A percentile compares a stretch with the other conserved stretches of the same genome.
Conservation (phyloP, 53 echinoderm and acorn worm species). For the Zoroaster sp. region DNA sequence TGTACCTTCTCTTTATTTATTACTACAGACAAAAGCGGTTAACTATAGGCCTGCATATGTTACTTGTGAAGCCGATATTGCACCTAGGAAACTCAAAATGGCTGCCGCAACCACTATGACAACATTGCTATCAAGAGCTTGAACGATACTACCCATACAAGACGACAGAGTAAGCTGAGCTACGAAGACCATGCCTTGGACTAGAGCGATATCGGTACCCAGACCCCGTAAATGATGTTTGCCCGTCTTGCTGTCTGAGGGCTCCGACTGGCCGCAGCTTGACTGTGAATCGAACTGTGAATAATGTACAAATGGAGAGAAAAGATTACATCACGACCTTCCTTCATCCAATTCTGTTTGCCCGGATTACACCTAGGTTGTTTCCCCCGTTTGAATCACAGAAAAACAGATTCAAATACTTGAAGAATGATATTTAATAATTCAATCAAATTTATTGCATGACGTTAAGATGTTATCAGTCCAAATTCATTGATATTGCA, state of each 20-base stretch:
- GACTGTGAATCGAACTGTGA: slow-evolving; percentile 12
- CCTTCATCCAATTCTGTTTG: too few relatives aligned
- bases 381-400: too few relatives aligned
- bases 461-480: too few relatives aligned
- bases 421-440: too few relatives aligned
- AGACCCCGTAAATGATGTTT: slow-evolving; percentile 74
- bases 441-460: too few relatives aligned
- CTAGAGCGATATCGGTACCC: slow-evolving; percentile 88
- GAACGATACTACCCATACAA: slow-evolving; percentile 95
- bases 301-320: too few relatives aligned
- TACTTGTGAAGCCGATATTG: slow-evolving; percentile 86
- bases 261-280: neutral
- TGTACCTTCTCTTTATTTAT: too few relatives aligned
- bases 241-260: neutral
- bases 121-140: slow-evolving; percentile 76
- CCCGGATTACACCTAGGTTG: too few relatives aligned
- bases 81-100: slow-evolving; percentile 87
- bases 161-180: slow-evolving; percentile 87
- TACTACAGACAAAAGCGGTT: too few relatives aligned
- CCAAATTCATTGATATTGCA: too few relatives aligned
- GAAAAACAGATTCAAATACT: too few relatives aligned
- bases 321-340: too few relatives aligned
- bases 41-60: slow-evolving; percentile 81
- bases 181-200: slow-evolving; percentile 97
- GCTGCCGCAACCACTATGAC: slow-evolving; percentile 79